Conservation (phyloP, 64 coral and sea anemone genomes). For the Pocillopora damicornis region DNA sequence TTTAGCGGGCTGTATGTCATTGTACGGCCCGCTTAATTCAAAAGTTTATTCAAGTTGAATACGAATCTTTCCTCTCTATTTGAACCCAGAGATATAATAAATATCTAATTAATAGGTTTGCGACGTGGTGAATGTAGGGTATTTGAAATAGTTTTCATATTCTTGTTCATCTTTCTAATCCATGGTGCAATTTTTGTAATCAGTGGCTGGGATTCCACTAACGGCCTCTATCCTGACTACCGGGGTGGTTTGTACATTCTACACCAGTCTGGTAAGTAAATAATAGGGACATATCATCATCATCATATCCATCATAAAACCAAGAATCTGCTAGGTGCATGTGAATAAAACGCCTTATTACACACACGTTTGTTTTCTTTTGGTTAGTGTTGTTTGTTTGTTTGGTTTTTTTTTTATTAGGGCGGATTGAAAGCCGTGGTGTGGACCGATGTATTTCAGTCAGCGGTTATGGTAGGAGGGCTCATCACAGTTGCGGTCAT, state of each 20-base stretch:
- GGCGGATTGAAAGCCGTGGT: constrained; percentile 70
- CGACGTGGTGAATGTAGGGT: too few relatives aligned
- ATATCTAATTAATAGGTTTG: too few relatives aligned
- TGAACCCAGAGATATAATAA: too few relatives aligned
- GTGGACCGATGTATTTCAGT: constrained; percentile 80
- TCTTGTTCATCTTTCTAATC: not conserved
- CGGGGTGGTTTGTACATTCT: constrained; percentile 24
- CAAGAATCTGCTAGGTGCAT: too few relatives aligned
- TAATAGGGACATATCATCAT: not conserved
- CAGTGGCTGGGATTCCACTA: constrained; percentile 29
- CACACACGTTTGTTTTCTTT: not conserved
- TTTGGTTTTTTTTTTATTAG: constrained; percentile 9
- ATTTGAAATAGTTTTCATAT: too few relatives aligned
- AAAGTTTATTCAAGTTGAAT: too few relatives aligned
- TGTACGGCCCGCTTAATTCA: too few relatives aligned
- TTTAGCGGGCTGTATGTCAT: too few relatives aligned
- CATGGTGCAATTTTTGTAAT: not conserved
- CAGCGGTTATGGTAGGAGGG: constrained; percentile 56
- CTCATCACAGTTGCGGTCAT: constrained; percentile 46
- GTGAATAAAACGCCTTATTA: too few relatives aligned
- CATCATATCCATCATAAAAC: not conserved
- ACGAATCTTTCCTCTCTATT: too few relatives aligned
- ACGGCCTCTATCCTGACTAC: constrained; percentile 13
- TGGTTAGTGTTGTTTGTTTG: too few relatives aligned
- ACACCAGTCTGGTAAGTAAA: constrained; percentile 26